A percentile compares a stretch with the other conserved stretches of the same genome.
Conservation (phyloP, 2,888 invertebrate genomes). For the Rotaria sp. region DNA sequence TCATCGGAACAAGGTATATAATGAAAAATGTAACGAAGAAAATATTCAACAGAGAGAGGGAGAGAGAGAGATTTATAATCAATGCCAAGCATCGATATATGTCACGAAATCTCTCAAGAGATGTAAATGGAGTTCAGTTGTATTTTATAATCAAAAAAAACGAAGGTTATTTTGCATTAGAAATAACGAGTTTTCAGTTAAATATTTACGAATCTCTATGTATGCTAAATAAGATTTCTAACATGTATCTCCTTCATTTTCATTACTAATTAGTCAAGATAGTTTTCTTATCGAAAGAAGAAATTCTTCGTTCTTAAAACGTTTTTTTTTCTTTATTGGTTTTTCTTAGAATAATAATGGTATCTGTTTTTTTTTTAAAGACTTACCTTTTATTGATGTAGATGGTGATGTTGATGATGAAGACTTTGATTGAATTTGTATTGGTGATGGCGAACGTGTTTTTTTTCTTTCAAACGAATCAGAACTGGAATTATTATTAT, state of each 20-base stretch:
- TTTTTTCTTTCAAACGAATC: not conserved
- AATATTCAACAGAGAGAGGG: not conserved
- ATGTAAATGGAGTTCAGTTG: not conserved
- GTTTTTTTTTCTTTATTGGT: not conserved
- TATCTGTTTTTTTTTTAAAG: not conserved
- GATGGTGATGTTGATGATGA: not conserved
- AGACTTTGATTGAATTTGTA: not conserved
- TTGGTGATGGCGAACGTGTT: not conserved
- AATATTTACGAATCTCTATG: not conserved
- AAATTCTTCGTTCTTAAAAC: not conserved
- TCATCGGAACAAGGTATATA: not conserved
- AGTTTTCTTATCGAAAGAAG: not conserved
- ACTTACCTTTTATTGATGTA: not conserved
- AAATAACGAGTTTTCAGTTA: not conserved
- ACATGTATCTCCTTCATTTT: not conserved
- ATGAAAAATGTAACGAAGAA: not conserved
- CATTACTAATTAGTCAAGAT: not conserved
- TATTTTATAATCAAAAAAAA: not conserved
- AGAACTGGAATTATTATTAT: not conserved
- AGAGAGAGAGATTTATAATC: not conserved
- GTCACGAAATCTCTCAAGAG: not conserved
- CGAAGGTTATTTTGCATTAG: conserved; percentile 3
- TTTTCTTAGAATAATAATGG: not conserved
- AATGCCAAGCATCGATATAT: not conserved
- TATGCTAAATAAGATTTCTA: not conserved